phyloP scores from a whole-genome alignment of 1,140 invertebrate genomes.

The Aphidius ervi region DNA sequence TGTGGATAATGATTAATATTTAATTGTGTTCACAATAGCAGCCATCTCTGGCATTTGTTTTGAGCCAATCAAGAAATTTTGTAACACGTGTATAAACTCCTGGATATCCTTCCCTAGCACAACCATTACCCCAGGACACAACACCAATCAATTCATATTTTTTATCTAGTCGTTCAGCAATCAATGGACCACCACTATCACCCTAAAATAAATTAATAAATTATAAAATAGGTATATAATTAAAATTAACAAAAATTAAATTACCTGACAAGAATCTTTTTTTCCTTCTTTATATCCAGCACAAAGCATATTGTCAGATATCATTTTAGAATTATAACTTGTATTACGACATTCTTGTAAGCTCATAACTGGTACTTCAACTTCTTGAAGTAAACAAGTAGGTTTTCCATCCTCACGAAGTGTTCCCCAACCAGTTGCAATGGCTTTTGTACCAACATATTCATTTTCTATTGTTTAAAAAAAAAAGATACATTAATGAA shows the following conservation, averaged over 20 bases:
- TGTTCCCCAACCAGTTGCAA: conserved; percentile 82
- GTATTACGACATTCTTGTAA: conserved; percentile 73
- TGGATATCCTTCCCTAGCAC: conserved; percentile 58
- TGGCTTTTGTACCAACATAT: conserved; percentile 66
- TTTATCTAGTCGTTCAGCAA: conserved; percentile 66
- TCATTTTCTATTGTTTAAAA: conserved; percentile 54
- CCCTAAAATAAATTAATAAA: conserved; percentile 56
- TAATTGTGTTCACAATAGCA: conserved; percentile 53
- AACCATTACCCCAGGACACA: conserved; percentile 51
- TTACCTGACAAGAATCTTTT: conserved; percentile 81
- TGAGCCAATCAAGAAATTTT: conserved; percentile 66
- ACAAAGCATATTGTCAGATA: conserved; percentile 82
- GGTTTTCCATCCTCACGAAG: conserved; percentile 75
- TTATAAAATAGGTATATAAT: neutral
- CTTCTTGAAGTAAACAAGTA: conserved; percentile 74
- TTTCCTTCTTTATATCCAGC: conserved; percentile 74
- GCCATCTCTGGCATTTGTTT: conserved; percentile 57
- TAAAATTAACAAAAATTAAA: neutral
- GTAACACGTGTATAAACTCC: conserved; percentile 71
- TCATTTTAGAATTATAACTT: conserved; percentile 73
- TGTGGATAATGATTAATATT: conserved; percentile 8
- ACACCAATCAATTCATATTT: conserved; percentile 73
- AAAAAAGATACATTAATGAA: conserved; percentile 17
- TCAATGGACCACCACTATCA: conserved; percentile 86
- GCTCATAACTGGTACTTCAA: conserved; percentile 76